Base-by-base conservation (phyloP, 2,888 invertebrate species). In the Agrotis puta region DNA sequence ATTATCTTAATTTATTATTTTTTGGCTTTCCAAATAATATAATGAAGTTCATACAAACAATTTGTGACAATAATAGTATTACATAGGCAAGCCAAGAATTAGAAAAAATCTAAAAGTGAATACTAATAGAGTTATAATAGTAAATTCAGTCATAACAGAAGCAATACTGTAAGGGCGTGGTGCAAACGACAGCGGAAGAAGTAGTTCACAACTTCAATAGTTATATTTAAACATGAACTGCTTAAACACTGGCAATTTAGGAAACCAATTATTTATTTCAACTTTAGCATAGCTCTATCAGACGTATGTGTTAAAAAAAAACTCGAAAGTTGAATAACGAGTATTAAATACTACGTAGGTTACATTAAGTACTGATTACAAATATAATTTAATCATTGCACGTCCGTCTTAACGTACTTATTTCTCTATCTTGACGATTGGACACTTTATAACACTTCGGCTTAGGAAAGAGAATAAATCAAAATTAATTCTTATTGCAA, bases 81-180 rank as follows among this genome's bases (percentile, higher is more conserved):
- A 18, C 24, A 18, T 3, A 33, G 33, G 0, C 9, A 33, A 9
- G 9, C 33, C 33, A 24, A 54, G 3, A n/a, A 11, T 11, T 0
- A 27, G 27, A 20, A 22, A 53, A 54, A 33, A 5, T 33, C 0
- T 22, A 2, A 27, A 27, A 54, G 20, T 9, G 77, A 77, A 24
- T 63, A 65, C 4, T 11, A 3, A 2, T n/a, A 39, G 85, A 84
- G 85, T 83, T 83, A 59, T 33, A 4, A 43, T 73, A 65, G 85
- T 84, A 81, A 69, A 27, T 16, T 53, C 9, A 56, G 54, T 50
- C 54, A 65, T 76, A 78, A 73, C 51, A 74, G 66, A 73, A 61
- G 53, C 54, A 63, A 77, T 80, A 24, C n/a, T 56, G 54, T 81
- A 65, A 71, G 22, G 77, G 53, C 47, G 39, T 47, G 79, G 85